phyloP scores from a whole-genome alignment of 1,140 invertebrate species.

The Drosophila repletoides region DNA sequence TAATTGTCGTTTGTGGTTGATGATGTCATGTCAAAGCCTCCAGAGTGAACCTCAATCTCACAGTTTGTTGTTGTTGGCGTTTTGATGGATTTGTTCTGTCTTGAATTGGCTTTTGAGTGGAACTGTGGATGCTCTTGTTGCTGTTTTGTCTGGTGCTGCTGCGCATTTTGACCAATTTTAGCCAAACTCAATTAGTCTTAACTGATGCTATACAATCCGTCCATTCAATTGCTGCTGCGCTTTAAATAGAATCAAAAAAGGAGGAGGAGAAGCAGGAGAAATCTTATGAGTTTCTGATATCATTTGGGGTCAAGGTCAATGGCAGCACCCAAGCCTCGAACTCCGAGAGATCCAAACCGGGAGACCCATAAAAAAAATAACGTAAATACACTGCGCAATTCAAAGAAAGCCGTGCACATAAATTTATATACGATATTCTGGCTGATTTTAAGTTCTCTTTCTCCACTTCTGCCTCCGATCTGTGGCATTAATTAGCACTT shows the following conservation, averaged over 20 bases:
- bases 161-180: conserved; percentile 73
- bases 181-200: conserved; percentile 74
- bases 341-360: conserved; percentile 9
- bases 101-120: conserved; percentile 38
- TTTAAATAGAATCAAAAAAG: conserved; percentile 51
- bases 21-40: conserved; percentile 60
- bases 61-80: conserved; percentile 45
- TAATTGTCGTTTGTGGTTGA: conserved; percentile 59
- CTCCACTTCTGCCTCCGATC: conserved; percentile 8
- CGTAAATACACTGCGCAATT: conserved; percentile 57
- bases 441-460: neutral
- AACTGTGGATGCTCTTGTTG: conserved; percentile 39
- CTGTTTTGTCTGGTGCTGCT: conserved; percentile 39
- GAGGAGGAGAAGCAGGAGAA: conserved; percentile 39
- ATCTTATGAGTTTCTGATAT: conserved; percentile 51
- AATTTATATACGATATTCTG: conserved; percentile 35
- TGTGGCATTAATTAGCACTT: conserved; percentile 68
- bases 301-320: conserved; percentile 65
- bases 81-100: conserved; percentile 69
- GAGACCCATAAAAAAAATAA: conserved; percentile 30
- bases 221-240: conserved; percentile 2
- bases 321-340: conserved; percentile 25
- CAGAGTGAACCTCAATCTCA: conserved; percentile 41
- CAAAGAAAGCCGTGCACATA: conserved; percentile 68
- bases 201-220: conserved; percentile 51